phyloP scores from a whole-genome alignment of 2,113 vertebrate genomes.

The Epinephelus cyanopodus region DNA sequence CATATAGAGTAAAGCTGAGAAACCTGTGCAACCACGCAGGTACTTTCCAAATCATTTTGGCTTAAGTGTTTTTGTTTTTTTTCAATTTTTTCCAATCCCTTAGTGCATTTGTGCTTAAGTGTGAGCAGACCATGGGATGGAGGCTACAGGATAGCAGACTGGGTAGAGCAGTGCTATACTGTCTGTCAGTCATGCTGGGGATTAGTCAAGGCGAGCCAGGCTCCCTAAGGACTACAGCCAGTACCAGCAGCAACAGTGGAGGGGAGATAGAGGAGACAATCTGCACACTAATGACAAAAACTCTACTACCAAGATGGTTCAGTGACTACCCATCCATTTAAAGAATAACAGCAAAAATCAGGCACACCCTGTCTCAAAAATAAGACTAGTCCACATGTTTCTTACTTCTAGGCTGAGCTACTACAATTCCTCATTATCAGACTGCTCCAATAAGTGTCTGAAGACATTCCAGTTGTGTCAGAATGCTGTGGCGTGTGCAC shows the following conservation, averaged over 20 bases:
- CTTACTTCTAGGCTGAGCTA: too few relatives aligned
- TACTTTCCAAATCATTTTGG: constrained; percentile 13
- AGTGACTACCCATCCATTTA: too few relatives aligned
- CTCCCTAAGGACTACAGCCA: constrained; percentile 44
- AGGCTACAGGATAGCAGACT: constrained; percentile 27
- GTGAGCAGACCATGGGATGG: constrained; percentile 11
- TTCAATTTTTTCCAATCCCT: constrained; percentile 25
- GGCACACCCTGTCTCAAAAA: too few relatives aligned
- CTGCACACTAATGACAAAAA: constrained; percentile 3
- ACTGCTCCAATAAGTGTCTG: too few relatives aligned
- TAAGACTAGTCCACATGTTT: too few relatives aligned
- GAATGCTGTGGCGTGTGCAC: too few relatives aligned
- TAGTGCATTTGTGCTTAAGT: constrained; percentile 1
- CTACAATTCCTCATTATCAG: too few relatives aligned
- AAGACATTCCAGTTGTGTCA: too few relatives aligned
- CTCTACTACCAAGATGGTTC: too few relatives aligned
- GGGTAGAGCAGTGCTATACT: constrained; percentile 21
- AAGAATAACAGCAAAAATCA: too few relatives aligned
- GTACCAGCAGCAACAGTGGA: constrained; percentile 1
- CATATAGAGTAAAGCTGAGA: neutral
- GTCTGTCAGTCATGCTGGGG: constrained; percentile 42
- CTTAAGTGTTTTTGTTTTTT: neutral
- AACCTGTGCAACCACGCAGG: neutral
- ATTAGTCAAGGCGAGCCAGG: constrained; percentile 42
- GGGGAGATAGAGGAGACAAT: neutral